phyloP scores from a whole-genome alignment of 37 sponge, comb jelly and placozoan genomes.

The Theonella swinhoei region DNA sequence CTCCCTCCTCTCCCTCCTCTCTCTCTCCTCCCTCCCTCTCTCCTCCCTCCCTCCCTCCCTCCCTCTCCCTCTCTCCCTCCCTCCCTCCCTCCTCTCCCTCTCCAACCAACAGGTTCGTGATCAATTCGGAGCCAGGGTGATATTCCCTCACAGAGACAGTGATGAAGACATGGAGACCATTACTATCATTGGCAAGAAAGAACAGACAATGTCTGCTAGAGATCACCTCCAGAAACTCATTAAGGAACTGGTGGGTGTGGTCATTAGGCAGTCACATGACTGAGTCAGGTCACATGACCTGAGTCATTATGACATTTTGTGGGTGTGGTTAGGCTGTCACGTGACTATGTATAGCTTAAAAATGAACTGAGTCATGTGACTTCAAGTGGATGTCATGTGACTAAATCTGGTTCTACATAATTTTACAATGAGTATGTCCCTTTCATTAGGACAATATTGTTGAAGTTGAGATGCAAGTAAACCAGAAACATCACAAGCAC shows the following conservation, averaged over 20 bases:
- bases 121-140: conserved; percentile 80
- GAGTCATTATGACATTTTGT: not conserved
- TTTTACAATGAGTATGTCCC: too few relatives aligned
- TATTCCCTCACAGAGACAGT: conserved; percentile 77
- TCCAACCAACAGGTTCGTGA: conserved; percentile 68
- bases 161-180: conserved; percentile 79
- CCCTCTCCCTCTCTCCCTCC: not conserved
- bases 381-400: not conserved
- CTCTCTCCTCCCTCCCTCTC: not conserved
- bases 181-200: conserved; percentile 84
- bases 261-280: not conserved
- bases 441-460: conserved; percentile 73
- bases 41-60: not conserved
- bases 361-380: too few relatives aligned
- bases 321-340: not conserved
- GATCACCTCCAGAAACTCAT: conserved; percentile 72
- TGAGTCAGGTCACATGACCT: too few relatives aligned
- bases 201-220: conserved; percentile 61
- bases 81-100: not conserved
- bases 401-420: too few relatives aligned
- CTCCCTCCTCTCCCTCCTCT: not conserved
- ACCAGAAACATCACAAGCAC: conserved; percentile 75
- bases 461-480: conserved; percentile 76
- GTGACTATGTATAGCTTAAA: too few relatives aligned
- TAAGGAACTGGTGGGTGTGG: conserved; percentile 66